These are phyloP conservation scores for Lycocerus yunnanus DNA, from an alignment of 2,888 invertebrate species.

Conservation along the genomic window DNA sequence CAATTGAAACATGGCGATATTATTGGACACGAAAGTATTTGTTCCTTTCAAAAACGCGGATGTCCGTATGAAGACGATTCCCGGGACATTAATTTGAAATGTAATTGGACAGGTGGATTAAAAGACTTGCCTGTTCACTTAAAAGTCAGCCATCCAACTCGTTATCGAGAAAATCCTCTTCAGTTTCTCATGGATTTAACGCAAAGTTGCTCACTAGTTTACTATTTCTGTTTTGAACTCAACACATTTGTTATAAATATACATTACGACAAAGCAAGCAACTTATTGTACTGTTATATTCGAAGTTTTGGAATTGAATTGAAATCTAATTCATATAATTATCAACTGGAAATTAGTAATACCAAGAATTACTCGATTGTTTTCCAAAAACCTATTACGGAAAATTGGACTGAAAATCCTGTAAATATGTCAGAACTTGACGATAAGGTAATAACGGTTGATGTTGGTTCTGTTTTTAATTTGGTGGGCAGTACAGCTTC, in stretches of 20 bases:
- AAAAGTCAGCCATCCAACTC: background rate
- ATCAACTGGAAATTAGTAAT: slow-evolving; percentile 27
- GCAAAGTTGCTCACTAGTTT: slow-evolving; percentile 24
- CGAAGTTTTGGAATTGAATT: slow-evolving; percentile 3
- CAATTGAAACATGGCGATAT: slow-evolving; percentile 35
- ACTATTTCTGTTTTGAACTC: slow-evolving; percentile 40
- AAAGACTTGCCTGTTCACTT: slow-evolving; percentile 43
- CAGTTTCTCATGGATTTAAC: slow-evolving; percentile 5
- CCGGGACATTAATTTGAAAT: slow-evolving; percentile 24
- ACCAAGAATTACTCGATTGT: background rate
- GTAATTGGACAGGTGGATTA: slow-evolving; percentile 41
- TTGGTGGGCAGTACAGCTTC: slow-evolving; percentile 11
- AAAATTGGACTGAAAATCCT: background rate
- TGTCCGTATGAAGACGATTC: slow-evolving; percentile 35
- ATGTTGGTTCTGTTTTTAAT: slow-evolving; percentile 7
- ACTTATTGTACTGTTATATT: slow-evolving; percentile 12
- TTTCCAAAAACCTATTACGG: background rate
- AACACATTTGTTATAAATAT: slow-evolving; percentile 39
- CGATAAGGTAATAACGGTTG: slow-evolving; percentile 23
- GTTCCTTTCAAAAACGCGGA: slow-evolving; percentile 35
- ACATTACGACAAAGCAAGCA: slow-evolving; percentile 32
- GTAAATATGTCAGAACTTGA: background rate
- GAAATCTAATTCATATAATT: slow-evolving; percentile 19
- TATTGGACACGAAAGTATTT: slow-evolving; percentile 38
- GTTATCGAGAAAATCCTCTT: background rate